Evolutionary conservation across 2,113 vertebrate species (phyloP).

Genomic region (Anseranas semipalmata): DNA sequence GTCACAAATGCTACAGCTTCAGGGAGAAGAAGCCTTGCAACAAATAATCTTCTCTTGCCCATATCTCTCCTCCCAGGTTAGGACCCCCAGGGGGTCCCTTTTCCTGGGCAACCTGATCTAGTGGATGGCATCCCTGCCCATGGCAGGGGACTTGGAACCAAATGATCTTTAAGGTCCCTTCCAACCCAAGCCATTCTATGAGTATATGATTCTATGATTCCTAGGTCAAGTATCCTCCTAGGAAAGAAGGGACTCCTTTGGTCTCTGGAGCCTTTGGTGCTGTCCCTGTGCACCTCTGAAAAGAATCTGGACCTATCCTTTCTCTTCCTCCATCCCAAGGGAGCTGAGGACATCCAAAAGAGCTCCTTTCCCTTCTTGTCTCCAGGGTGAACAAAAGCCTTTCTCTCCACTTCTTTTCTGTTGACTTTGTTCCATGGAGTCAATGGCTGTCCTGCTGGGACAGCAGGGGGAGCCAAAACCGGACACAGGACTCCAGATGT

Average conservation of each 20-base stretch:
- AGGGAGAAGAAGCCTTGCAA: not conserved
- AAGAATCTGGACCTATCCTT: not conserved
- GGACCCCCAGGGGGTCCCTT: not conserved
- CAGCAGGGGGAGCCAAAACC: not conserved
- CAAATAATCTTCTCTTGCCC: not conserved
- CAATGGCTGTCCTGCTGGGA: not conserved
- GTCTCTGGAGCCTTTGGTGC: not conserved
- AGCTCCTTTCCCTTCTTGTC: not conserved
- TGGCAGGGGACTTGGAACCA: no score
- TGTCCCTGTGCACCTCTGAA: not conserved
- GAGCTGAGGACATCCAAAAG: not conserved
- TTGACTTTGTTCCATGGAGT: not conserved
- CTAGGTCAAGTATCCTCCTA: not conserved
- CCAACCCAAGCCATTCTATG: no score
- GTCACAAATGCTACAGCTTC: not conserved
- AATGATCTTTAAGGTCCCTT: no score
- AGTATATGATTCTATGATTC: no score
- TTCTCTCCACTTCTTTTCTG: not conserved
- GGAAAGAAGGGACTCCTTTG: not conserved
- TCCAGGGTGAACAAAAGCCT: not conserved
- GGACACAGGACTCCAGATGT: not conserved
- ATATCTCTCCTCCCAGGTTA: not conserved
- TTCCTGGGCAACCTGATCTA: no score
- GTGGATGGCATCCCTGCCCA: no score
- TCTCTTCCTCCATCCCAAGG: not conserved